phyloP scores from a whole-genome alignment of 2,113 vertebrate species.

The Panurus biarmicus region DNA sequence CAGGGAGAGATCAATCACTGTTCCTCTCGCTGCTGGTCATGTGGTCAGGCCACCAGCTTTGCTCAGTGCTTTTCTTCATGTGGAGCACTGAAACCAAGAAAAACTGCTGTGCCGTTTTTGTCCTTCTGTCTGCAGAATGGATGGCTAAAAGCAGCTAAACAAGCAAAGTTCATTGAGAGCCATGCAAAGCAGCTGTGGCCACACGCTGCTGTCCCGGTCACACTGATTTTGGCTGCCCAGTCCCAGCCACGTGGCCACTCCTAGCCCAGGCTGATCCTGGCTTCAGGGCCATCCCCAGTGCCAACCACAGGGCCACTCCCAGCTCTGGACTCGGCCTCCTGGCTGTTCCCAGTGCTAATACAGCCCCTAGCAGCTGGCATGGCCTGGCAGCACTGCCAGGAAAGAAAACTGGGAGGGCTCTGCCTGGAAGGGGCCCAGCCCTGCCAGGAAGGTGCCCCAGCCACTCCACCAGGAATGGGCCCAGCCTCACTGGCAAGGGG shows the following conservation, averaged over 20 bases:
- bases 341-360: neutral
- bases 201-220: fast-evolving
- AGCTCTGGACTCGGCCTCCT: neutral
- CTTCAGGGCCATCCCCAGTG: neutral
- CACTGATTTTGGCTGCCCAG: neutral
- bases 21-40: neutral
- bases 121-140: neutral
- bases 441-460: too few relatives aligned
- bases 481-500: neutral
- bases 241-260: neutral
- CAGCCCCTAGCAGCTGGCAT: neutral
- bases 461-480: too few relatives aligned
- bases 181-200: neutral
- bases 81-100: neutral
- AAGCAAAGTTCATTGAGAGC: neutral
- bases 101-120: neutral
- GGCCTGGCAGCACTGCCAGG: neutral
- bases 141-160: neutral
- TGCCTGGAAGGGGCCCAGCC: neutral
- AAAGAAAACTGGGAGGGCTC: neutral
- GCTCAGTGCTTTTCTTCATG: neutral
- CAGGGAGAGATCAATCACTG: neutral
- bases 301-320: neutral
- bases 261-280: neutral
- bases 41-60: neutral